Base-by-base conservation (phyloP, 1,140 invertebrate genomes). In the Idris sp. region DNA sequence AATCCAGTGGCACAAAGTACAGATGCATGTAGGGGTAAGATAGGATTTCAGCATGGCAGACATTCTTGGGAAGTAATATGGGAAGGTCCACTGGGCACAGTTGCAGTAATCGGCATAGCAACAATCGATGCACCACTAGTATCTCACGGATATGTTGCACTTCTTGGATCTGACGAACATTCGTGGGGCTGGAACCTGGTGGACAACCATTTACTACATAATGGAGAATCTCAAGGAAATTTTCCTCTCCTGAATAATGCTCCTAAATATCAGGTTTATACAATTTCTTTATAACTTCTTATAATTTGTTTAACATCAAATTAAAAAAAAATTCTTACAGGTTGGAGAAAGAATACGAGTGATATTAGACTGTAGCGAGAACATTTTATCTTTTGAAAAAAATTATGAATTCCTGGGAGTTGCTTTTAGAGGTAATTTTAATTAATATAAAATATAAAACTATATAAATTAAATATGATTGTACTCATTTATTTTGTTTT, bases 101-200 rank as follows among this genome's bases (percentile, higher is more conserved):
- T 98, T 5, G 96, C 97, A 28, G 96, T 98, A 14, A 93, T 98
- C 78, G 97, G 98, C 22, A 94, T 99, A 76, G 96, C 97, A 16
- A 98, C 97, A 2, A 97, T 96, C 89, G 95, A 98, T 83, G 95
- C 97, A 11, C 91, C 95, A 16, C 86, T 98, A 38, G 91, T 94
- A 80, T 96, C 95, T 86, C 95, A 95, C 79, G 97, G 98, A 61
- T 99, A 99, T 89, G 93, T 98, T 19, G 94, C 97, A 3, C 87
- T 99, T 46, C 88, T 99, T 38, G 98, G 98, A 13, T 95, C 95
- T 33, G 96, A 99, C 88, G 95, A 98, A 83, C 93, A 99, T 85
- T 98, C 96, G 78, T 99, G 97, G 97, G 97, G 97, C 2, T 99
- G 98, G 97, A 99, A 99, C 91, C 90, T 99, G 59, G 97, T 99